Evolutionary conservation across 2,113 vertebrate genomes (phyloP).

Genomic region (Psilopsiagon aymara): DNA sequence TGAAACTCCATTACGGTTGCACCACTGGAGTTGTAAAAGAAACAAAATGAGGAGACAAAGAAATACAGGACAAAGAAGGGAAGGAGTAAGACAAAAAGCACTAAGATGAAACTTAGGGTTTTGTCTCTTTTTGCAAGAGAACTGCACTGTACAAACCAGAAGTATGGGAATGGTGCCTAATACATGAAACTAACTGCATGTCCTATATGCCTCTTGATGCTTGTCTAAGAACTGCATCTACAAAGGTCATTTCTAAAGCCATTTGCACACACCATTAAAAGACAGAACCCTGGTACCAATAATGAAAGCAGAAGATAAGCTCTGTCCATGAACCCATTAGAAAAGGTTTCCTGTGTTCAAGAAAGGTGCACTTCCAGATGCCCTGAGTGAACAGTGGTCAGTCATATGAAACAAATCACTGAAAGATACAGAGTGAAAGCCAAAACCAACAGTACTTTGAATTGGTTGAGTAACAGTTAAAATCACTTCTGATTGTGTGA

Average conservation of each 20-base stretch:
- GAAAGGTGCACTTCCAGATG: conserved; percentile 58
- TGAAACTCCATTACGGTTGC: neutral
- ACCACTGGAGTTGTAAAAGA: neutral
- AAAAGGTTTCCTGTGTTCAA: conserved; percentile 63
- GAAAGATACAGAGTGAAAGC: conserved; percentile 80
- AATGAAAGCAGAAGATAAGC: conserved; percentile 33
- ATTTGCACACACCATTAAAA: conserved; percentile 68
- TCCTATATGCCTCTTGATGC: neutral
- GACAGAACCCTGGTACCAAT: conserved; percentile 64
- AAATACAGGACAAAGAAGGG: neutral
- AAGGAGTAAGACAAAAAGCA: neutral
- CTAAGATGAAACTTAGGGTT: neutral
- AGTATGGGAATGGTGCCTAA: neutral
- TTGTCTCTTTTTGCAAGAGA: neutral
- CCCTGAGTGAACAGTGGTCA: conserved; percentile 49
- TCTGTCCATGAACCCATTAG: conserved; percentile 1
- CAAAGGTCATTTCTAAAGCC: conserved; percentile 64
- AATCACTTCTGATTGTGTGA: neutral
- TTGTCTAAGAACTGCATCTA: neutral
- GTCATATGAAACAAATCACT: conserved; percentile 67
- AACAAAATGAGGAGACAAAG: neutral
- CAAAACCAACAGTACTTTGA: conserved; percentile 97
- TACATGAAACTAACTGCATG: neutral
- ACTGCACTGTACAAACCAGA: neutral
- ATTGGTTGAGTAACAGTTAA: conserved; percentile 46